phyloP scores from a whole-genome alignment of 2,888 invertebrate species.

The Mesorhabditis belari region DNA sequence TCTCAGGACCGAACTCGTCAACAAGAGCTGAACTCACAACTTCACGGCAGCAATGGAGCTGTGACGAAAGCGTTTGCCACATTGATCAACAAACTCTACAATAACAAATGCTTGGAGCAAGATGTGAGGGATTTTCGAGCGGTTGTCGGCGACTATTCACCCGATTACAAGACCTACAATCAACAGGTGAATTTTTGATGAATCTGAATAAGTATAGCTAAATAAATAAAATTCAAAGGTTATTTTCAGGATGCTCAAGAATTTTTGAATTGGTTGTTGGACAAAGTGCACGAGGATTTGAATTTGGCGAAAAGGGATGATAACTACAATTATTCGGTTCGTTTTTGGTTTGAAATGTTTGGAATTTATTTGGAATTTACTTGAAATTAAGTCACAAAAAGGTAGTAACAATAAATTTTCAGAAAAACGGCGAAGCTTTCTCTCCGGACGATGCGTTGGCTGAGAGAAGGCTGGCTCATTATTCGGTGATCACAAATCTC shows the following conservation, averaged over 20 bases:
- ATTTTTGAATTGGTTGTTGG: conserved; percentile 4
- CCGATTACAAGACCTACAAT: neutral
- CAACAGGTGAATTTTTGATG: neutral
- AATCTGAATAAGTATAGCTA: too few species aligned
- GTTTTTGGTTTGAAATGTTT: neutral
- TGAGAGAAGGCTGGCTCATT: neutral
- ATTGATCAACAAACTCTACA: neutral
- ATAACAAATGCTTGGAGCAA: neutral
- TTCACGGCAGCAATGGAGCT: neutral
- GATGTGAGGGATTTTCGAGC: neutral
- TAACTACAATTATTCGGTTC: neutral
- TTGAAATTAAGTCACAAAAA: too few species aligned
- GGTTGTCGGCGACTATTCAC: neutral
- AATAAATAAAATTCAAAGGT: too few species aligned
- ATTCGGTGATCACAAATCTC: neutral
- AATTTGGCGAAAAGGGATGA: neutral
- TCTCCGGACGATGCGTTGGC: neutral
- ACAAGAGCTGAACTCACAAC: neutral
- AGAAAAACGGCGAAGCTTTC: neutral
- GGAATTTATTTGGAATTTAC: too few species aligned
- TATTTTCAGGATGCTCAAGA: conserved; percentile 12
- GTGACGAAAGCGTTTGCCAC: neutral
- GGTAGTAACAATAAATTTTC: too few species aligned
- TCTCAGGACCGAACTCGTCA: neutral
- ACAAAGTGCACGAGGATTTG: neutral